A percentile compares a stretch with the other conserved stretches of the same genome.
Evolutionary conservation across 2,113 vertebrate genomes (phyloP).

Genomic region (Chloebia gouldiae): DNA sequence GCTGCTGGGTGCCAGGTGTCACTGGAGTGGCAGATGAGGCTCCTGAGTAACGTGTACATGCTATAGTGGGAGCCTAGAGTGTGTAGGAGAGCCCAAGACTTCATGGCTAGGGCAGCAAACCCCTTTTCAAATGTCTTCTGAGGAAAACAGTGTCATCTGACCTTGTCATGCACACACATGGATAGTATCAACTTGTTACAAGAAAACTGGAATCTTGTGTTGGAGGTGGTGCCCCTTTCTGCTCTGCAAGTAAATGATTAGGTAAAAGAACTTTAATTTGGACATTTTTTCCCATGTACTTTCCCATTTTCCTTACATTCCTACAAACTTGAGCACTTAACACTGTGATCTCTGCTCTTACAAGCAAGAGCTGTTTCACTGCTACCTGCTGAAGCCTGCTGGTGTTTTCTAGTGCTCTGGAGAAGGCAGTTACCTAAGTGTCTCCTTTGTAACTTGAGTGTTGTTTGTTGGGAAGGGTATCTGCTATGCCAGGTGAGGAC

Average conservation of each 20-base stretch:
- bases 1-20: neutral
- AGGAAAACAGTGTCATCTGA: neutral
- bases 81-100: neutral
- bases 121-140: neutral
- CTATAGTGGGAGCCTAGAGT: neutral
- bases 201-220: neutral
- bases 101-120: neutral
- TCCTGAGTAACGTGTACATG: rapidly evolving
- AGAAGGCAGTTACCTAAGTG: neutral
- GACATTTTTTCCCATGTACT: neutral
- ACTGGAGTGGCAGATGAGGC: neutral
- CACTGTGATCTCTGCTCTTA: neutral
- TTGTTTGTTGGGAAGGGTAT: neutral
- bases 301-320: neutral
- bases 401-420: rapidly evolving
- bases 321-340: neutral
- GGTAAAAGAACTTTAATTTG: neutral
- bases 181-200: neutral
- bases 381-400: neutral
- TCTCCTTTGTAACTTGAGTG: neutral
- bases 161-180: neutral
- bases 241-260: neutral
- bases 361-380: neutral
- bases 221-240: neutral
- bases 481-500: neutral